Evolutionary conservation across 2,113 vertebrate species (phyloP), one percentile per base, ranked within the genome.

Genomic region (Motacilla alba): DNA sequence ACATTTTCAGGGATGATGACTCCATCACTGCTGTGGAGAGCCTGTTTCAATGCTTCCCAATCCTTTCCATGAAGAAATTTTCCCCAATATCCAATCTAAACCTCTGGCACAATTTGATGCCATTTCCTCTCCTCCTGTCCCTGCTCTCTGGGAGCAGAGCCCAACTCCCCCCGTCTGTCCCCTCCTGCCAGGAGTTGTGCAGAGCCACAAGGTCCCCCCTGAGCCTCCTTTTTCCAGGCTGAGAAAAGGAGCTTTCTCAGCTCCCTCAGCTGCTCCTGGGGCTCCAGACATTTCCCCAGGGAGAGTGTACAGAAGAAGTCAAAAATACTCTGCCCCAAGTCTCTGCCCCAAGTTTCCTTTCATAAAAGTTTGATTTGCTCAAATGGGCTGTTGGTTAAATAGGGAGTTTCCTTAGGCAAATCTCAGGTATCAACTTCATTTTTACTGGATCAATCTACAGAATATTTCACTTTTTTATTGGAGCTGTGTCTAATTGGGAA

Each of bases 141-240:
- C 43, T 50, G 46, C n/a, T 26, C 46, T 20, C 23, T 39, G 77
- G 19, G 5, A 74, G 37, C 19, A 89, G 6, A 81, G 33, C 52
- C 59, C 1, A 0, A 88, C 14, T 28, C 9, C 7, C 33, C 27
- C 44, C 0, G 0, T 37, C 50, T 73, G 59, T 21, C 6, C 58
- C 27, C 76, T 74, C 44, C 68, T 52, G 46, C 1, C 60, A 82
- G 76, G 23, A 52, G 2, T 6, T 52, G 52, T 49, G 62, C 68
- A 79, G 47, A 74, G 76, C 15, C 12, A 67, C 6, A 59, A n/a
- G 33, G 60, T 2, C 18, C 39, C 50, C 20, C 44, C 52, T n/a
- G 87, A 82, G 60, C 46, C 60, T 68, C 53, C 39, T 75, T 47
- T 75, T 2, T 89, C 69, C 69, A 60, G 69, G n/a, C 46, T 75